Evolutionary conservation across 2,888 invertebrate species (phyloP), one percentile per base, ranked within the genome.

Genomic region (Carcina quercana): DNA sequence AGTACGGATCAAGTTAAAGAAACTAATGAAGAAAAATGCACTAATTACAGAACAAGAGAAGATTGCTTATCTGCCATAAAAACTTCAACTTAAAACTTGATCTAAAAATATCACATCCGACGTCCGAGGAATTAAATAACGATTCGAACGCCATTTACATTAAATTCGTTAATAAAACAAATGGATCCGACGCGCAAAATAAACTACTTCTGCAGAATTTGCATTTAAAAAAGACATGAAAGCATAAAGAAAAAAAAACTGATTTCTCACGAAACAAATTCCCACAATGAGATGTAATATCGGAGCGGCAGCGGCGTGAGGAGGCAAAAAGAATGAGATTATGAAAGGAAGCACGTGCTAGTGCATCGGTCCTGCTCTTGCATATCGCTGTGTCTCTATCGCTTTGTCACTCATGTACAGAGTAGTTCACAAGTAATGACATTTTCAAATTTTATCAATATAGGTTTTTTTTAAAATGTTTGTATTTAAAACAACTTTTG

Each of bases 281-380:
- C 73, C 57, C 70, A 67, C 68, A 68, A 67, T 57, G 63, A 68
- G 66, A 62, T 55, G 62, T 67, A 63, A 63, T 75, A 78, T 66
- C 53, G 62, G 74, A 71, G 69, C 56, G 55, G 58, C 76, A 76
- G 73, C 64, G 56, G 59, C 55, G 61, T 57, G 63, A 72, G 64
- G 71, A 76, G 71, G 57, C 61, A 70, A 73, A 69, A 71, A 63
- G 63, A 75, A 59, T n/a, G n/a, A n/a, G 56, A 71, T 66, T 66
- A 73, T 64, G 69, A 72, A 69, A 76, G 65, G 69, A 69, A 70
- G 73, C 82, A 82, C 82, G 82, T 82, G 82, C 75, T 75, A 55
- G 44, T 66, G 53, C 46, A 30, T 34, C 47, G 37, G 25, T 71
- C 70, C 48, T 60, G 37, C 51, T 75, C 59, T 33, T 26, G 25